These are phyloP conservation scores for Drosophila conformis DNA, from an alignment of 2,888 invertebrate species.

Conservation along the genomic window DNA sequence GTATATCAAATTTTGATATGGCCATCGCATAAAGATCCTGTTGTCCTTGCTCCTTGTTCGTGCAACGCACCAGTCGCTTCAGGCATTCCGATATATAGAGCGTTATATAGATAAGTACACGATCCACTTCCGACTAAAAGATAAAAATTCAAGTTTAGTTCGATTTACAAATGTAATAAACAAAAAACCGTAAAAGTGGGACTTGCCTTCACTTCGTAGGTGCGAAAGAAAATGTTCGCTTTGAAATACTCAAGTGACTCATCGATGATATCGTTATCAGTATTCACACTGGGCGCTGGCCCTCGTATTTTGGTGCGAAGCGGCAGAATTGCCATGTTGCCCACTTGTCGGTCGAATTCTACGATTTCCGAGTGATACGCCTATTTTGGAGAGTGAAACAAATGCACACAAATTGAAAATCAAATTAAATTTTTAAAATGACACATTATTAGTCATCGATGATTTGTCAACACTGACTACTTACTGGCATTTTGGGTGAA, in stretches of 20 bases:
- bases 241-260: slow-evolving; percentile 99
- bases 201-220: slow-evolving; percentile 98
- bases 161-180: slow-evolving; percentile 85
- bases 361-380: slow-evolving; percentile 98
- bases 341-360: slow-evolving; percentile 90
- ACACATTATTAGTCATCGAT: slow-evolving; percentile 20
- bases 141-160: neutral
- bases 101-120: slow-evolving; percentile 98
- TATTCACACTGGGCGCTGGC: slow-evolving; percentile 91
- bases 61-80: slow-evolving; percentile 96
- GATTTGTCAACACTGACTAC: slow-evolving; percentile 20
- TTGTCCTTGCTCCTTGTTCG: slow-evolving; percentile 93
- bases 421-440: neutral
- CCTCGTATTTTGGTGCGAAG: slow-evolving; percentile 96
- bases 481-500: slow-evolving; percentile 49
- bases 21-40: slow-evolving; percentile 99
- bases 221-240: slow-evolving; percentile 99
- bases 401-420: slow-evolving; percentile 89
- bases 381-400: slow-evolving; percentile 99
- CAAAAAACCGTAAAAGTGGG: neutral
- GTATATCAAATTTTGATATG: slow-evolving; percentile 97
- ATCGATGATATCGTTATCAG: slow-evolving; percentile 96
- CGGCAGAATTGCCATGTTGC: slow-evolving; percentile 97
- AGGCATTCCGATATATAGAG: slow-evolving; percentile 99
- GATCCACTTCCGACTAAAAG: slow-evolving; percentile 95